Conservation (phyloP, 2,113 vertebrate genomes). For the Setophaga petechia region DNA sequence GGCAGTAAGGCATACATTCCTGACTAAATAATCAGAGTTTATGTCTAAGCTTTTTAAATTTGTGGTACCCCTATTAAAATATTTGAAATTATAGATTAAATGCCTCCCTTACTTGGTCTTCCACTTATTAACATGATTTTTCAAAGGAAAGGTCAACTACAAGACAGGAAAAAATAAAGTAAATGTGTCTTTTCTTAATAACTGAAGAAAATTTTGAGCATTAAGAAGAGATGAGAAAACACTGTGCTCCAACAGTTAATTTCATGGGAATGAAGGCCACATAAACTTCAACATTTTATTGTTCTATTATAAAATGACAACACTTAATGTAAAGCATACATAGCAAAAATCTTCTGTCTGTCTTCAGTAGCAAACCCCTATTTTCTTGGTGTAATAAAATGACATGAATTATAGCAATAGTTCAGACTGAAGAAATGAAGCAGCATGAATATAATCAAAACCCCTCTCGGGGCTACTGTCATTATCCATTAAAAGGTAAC, state of each 20-base stretch:
- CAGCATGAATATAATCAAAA: slow-evolving; percentile 26
- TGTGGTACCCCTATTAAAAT: not conserved
- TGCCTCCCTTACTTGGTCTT: not conserved
- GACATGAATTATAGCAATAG: not conserved
- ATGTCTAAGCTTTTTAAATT: not conserved
- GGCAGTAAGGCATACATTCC: not conserved
- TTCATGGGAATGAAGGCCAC: not conserved
- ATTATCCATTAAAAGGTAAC: slow-evolving; percentile 46
- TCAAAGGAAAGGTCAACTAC: not conserved
- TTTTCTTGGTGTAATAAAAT: not conserved
- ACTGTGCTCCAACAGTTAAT: not conserved
- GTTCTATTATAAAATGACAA: not conserved
- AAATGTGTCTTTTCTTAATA: not conserved
- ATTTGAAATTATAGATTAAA: not conserved
- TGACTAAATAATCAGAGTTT: not conserved
- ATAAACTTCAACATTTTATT: not conserved
- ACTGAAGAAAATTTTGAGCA: not conserved
- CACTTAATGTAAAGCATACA: not conserved
- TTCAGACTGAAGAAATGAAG: not conserved
- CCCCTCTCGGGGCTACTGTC: slow-evolving; percentile 37
- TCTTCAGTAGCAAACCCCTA: not conserved
- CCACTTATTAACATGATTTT: not conserved
- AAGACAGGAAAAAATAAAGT: not conserved
- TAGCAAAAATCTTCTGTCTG: not conserved
- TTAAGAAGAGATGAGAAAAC: not conserved